Evolutionary conservation across 2,113 vertebrate genomes (phyloP).

Genomic region (Phasianus colchicus): DNA sequence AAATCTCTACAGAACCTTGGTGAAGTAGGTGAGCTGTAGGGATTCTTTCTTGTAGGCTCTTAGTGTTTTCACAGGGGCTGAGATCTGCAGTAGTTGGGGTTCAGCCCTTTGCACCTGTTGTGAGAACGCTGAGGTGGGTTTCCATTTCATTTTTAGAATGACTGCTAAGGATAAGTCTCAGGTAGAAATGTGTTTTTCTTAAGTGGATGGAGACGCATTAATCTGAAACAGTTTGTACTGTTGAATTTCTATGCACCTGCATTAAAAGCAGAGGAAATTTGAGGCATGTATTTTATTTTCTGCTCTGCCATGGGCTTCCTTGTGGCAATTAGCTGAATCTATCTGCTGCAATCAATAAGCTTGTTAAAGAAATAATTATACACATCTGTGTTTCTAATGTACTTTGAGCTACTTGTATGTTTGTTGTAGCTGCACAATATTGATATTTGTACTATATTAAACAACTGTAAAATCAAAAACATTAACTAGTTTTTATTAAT

Average conservation of each 20-base stretch:
- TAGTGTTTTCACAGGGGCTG: not conserved
- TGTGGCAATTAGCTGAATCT: slow-evolving; percentile 1
- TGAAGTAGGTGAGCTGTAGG: not conserved
- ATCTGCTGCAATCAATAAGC: not conserved
- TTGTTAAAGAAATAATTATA: slow-evolving; percentile 34
- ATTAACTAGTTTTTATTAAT: not conserved
- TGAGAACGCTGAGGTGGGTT: not conserved
- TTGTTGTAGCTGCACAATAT: not conserved
- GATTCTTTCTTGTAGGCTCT: not conserved
- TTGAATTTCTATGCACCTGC: not conserved
- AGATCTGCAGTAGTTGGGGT: not conserved
- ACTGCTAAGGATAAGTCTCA: not conserved
- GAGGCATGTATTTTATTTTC: not conserved
- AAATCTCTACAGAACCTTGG: not conserved
- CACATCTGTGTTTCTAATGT: not conserved
- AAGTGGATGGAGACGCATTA: not conserved
- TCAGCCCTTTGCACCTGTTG: not conserved
- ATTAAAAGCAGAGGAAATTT: not conserved
- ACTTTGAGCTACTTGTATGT: not conserved
- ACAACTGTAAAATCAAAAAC: not conserved
- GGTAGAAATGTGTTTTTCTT: not conserved
- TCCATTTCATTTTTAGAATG: not conserved
- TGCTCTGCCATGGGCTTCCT: not conserved
- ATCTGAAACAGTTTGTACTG: not conserved
- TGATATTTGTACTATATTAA: not conserved